Percentiles rank a stretch among this genome's conserved stretches.
Conservation (phyloP, 2,113 vertebrate genomes). For the Perccottus glenii region DNA sequence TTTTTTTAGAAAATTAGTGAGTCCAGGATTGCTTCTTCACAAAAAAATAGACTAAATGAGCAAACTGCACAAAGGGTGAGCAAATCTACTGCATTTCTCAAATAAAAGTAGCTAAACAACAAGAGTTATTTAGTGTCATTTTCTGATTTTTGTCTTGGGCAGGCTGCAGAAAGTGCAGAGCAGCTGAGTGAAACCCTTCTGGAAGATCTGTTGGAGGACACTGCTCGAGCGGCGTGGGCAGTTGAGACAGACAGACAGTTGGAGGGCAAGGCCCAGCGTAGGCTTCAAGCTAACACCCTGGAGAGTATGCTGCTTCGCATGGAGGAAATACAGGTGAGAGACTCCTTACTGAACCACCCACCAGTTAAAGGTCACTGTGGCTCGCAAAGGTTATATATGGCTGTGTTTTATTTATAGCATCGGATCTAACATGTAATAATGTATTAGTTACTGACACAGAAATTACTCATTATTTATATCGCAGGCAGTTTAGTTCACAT, state of each 20-base stretch:
- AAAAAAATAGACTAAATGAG: slow-evolving; percentile 51
- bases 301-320: slow-evolving; percentile 91
- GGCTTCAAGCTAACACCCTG: slow-evolving; percentile 72
- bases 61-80: slow-evolving; percentile 66
- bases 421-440: slow-evolving; percentile 31
- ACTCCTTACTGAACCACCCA: not conserved
- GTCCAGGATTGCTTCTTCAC: slow-evolving; percentile 30
- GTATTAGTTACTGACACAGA: not conserved
- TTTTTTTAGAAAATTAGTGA: slow-evolving; percentile 53
- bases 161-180: slow-evolving; percentile 71
- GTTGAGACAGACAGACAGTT: slow-evolving; percentile 52
- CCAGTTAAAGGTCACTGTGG: slow-evolving; percentile 24
- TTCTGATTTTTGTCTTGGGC: slow-evolving; percentile 5
- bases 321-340: slow-evolving; percentile 94
- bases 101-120: not conserved
- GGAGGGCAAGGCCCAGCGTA: slow-evolving; percentile 33
- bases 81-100: not conserved
- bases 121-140: not conserved
- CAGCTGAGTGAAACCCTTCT: slow-evolving; percentile 65
- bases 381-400: slow-evolving; percentile 37
- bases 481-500: not conserved
- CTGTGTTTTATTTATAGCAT: slow-evolving; percentile 48
- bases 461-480: not conserved
- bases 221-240: slow-evolving; percentile 58
- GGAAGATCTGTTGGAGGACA: slow-evolving; percentile 78